Conservation (phyloP, 2,888 invertebrate species). For the Lithophane semibrunnea region DNA sequence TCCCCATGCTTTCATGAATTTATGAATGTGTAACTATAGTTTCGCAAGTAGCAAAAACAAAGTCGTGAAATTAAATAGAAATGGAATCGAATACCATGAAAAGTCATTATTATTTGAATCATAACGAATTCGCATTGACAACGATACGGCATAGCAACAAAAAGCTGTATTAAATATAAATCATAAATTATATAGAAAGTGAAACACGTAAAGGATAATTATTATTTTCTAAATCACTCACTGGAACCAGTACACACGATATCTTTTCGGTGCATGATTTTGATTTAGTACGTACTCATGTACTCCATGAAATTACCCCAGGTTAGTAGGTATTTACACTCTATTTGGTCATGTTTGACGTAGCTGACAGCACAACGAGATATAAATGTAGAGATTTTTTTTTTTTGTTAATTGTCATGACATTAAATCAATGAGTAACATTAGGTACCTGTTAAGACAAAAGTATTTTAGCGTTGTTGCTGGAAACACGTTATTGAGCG, state of each 20-base stretch:
- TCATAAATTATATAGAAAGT: conserved; percentile 54
- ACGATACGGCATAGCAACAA: conserved; percentile 32
- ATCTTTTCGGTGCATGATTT: conserved; percentile 39
- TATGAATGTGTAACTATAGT: neutral
- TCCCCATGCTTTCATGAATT: neutral
- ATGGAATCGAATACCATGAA: conserved; percentile 5
- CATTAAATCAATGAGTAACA: no score
- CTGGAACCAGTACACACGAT: conserved; percentile 46
- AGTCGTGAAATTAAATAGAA: conserved; percentile 22
- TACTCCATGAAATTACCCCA: conserved; percentile 2
- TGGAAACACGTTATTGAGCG: no score
- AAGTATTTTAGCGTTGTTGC: no score
- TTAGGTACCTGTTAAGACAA: no score
- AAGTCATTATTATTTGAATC: conserved; percentile 14
- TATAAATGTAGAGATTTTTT: no score
- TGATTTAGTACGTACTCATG: conserved; percentile 12
- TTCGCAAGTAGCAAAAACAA: neutral
- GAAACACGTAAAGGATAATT: conserved; percentile 34
- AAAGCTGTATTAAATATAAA: conserved; percentile 37
- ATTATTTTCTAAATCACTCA: conserved; percentile 56
- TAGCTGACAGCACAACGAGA: neutral
- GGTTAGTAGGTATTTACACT: conserved; percentile 12
- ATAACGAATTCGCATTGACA: conserved; percentile 28
- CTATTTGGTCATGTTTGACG: neutral
- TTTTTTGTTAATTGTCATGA: no score